Evolutionary conservation across 2,113 vertebrate genomes (phyloP), one percentile per base, ranked within the genome.

Genomic region (Aspidoscelis tigris): DNA sequence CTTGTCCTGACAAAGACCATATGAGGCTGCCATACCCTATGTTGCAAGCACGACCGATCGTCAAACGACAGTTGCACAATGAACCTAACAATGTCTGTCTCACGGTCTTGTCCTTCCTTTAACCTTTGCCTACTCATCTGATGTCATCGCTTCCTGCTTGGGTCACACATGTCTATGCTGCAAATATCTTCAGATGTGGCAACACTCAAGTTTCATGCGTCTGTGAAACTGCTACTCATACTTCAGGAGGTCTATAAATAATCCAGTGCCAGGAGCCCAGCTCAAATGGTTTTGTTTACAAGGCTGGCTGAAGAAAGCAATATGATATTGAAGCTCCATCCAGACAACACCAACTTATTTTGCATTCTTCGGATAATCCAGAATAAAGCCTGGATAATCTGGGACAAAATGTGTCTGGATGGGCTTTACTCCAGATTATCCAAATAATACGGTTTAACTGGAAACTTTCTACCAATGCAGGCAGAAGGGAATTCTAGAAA

Each of bases 121-220:
- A 79, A 61, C 61, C 21, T 50, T 33, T 33, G 61, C 53, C 85
- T 86, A 78, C 71, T 64, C 77, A 69, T 73, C 86, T 82, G 86
- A 85, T 41, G 81, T 21, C 55, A 24, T 16, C 61, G 26, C 81
- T 76, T 86, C 83, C 88, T 84, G 16, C 24, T 47, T 64, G 68
- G 76, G 76, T 85, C 1, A 83, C 33, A 78, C 47, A 70, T 76
- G 84, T 68, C 44, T 4, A 86, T 81, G 61, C 58, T 66, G 47
- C 53, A 76, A 24, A 84, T 65, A 66, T 65, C 84, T 78, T 73
- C 81, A 79, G 0, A 0, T 68, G 87, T 75, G 11, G 18, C 84
- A 9, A n/a, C 72, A 90, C 72, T 90, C 81, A 86, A 58, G 76
- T 65, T 64, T 47, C 68, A 65, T 65, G 43, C 70, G 50, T 33